Evolutionary conservation across 2,888 invertebrate species (phyloP).

Genomic region (Synanthedon formicaeformis): DNA sequence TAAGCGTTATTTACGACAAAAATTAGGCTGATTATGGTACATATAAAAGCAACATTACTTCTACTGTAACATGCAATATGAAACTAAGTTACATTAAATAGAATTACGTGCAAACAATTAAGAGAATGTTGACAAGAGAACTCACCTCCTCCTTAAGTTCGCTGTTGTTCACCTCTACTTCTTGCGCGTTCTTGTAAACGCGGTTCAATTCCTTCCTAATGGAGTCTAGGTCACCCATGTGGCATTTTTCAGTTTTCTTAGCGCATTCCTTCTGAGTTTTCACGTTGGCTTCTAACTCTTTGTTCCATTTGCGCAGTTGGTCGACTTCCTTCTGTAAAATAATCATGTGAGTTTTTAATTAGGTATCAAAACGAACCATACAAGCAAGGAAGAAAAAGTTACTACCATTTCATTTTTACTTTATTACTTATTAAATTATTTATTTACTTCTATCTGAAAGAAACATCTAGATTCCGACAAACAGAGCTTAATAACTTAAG

Average conservation of each 20-base stretch:
- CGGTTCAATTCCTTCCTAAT: conserved; percentile 66
- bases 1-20: conserved; percentile 20
- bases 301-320: conserved; percentile 43
- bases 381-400: background rate
- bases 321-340: conserved; percentile 45
- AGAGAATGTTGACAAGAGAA: background rate
- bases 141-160: conserved; percentile 77
- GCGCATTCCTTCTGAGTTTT: conserved; percentile 51
- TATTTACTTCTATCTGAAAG: too few species aligned
- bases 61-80: background rate
- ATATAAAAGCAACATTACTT: conserved; percentile 2
- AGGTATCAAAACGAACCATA: background rate
- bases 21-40: conserved; percentile 12
- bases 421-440: too few species aligned
- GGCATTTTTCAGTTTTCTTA: conserved; percentile 53
- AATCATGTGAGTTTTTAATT: background rate
- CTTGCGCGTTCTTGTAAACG: conserved; percentile 69
- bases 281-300: conserved; percentile 59
- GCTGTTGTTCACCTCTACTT: conserved; percentile 76
- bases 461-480: too few species aligned
- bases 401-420: too few species aligned
- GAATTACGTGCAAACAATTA: background rate
- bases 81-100: too few species aligned
- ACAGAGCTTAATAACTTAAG: too few species aligned
- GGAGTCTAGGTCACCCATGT: conserved; percentile 57